A percentile compares a stretch with the other conserved stretches of the same genome.
Evolutionary conservation across 1,140 invertebrate species (phyloP).

Genomic region (Drosophila bocki): DNA sequence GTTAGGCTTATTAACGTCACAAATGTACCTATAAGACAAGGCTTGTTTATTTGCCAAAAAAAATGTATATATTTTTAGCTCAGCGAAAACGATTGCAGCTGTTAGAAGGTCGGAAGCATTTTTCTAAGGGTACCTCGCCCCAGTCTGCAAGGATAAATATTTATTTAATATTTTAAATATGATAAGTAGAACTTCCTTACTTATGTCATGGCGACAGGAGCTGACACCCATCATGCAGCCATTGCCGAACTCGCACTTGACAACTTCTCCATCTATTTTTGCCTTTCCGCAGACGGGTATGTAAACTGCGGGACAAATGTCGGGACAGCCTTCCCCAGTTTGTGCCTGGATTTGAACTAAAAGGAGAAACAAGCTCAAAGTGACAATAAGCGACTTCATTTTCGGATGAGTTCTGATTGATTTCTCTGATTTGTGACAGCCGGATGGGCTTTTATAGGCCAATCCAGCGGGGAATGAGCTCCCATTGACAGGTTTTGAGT

Average conservation of each 20-base stretch:
- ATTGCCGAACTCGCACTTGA: slow-evolving; percentile 34
- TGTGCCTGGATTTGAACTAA: neutral
- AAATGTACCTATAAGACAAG: neutral
- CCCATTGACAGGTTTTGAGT: neutral
- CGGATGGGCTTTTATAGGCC: slow-evolving; percentile 23
- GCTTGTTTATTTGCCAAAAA: neutral
- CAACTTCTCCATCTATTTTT: neutral
- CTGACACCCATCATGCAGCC: slow-evolving; percentile 15
- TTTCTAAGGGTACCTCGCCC: neutral
- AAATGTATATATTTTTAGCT: slow-evolving; percentile 4
- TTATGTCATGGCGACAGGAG: slow-evolving; percentile 13
- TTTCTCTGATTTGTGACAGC: slow-evolving; percentile 1
- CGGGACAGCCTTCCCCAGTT: slow-evolving; percentile 2
- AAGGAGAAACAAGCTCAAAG: neutral
- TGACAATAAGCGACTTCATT: slow-evolving; percentile 20
- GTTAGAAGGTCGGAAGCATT: neutral
- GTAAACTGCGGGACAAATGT: slow-evolving; percentile 5
- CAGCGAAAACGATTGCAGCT: neutral
- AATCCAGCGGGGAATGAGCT: neutral
- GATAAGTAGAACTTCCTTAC: slow-evolving; percentile 19
- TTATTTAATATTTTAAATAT: neutral
- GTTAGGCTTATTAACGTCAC: slow-evolving; percentile 20
- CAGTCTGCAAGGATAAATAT: slow-evolving; percentile 2
- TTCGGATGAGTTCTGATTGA: slow-evolving; percentile 7
- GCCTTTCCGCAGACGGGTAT: slow-evolving; percentile 34